Evolutionary conservation across 2,797 vertebrate genomes (phyloP).

Genomic region (Parauchenoglanis punctatus): DNA sequence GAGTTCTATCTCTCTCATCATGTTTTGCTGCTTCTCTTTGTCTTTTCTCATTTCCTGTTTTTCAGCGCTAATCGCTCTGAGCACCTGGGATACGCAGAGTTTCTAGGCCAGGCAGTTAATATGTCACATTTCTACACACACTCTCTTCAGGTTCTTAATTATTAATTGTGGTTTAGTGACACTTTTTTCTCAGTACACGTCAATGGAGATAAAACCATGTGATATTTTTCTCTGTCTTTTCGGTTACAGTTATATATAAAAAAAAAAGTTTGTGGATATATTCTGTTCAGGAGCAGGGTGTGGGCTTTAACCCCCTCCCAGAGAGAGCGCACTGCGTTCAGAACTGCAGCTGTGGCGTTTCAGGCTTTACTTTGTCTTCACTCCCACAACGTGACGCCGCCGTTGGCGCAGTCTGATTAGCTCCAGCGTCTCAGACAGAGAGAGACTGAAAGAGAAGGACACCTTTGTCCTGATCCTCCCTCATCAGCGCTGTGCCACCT

Average conservation of each 20-base stretch:
- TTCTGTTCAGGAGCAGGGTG: background rate
- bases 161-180: background rate
- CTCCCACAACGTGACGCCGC: background rate
- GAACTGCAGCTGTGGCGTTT: background rate
- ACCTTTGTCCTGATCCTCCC: constrained; percentile 24
- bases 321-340: background rate
- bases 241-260: background rate
- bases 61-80: constrained; percentile 48
- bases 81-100: constrained; percentile 46
- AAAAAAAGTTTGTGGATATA: background rate
- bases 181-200: background rate
- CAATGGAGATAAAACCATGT: background rate
- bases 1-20: constrained; percentile 43
- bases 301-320: background rate
- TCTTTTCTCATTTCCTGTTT: constrained; percentile 63
- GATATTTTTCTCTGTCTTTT: background rate
- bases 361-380: background rate
- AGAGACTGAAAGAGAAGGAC: background rate
- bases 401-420: background rate
- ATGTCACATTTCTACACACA: constrained; percentile 48
- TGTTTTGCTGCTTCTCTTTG: constrained; percentile 50
- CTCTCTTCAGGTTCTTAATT: constrained; percentile 23
- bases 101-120: constrained; percentile 53
- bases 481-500: constrained; percentile 15
- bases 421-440: background rate